A percentile compares a stretch with the other conserved stretches of the same genome.
These are phyloP conservation scores for Odontophorus gujanensis DNA, from an alignment of 2,113 vertebrate species.

Conservation along the genomic window DNA sequence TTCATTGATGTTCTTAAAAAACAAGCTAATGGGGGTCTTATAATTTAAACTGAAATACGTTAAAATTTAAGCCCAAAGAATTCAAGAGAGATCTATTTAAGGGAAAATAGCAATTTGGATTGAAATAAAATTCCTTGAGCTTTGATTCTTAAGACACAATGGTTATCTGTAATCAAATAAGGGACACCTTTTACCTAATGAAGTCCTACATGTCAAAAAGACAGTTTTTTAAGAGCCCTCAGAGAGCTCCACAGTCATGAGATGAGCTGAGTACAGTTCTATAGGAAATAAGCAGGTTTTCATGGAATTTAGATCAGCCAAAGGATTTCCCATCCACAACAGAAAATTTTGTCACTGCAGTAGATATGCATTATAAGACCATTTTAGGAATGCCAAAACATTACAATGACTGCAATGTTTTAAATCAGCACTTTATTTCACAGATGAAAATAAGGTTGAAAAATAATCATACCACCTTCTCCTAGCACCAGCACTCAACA, in stretches of 20 bases:
- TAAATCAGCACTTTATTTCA: background rate
- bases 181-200: background rate
- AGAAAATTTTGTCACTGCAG: background rate
- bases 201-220: background rate
- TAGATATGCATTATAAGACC: background rate
- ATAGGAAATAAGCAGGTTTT: background rate
- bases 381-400: background rate
- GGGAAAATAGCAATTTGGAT: background rate
- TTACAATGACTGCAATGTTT: background rate
- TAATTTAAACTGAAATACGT: background rate
- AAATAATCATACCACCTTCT: background rate
- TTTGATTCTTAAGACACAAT: background rate
- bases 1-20: conserved; percentile 9
- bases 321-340: background rate
- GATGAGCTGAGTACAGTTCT: background rate
- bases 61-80: background rate
- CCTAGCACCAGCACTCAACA: background rate
- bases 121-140: background rate
- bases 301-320: background rate
- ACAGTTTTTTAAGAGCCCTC: background rate
- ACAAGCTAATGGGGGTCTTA: background rate
- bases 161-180: background rate
- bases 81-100: background rate
- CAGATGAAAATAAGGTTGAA: background rate
- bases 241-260: background rate